Evolutionary conservation across 1,140 invertebrate genomes (phyloP), one percentile per base, ranked within the genome.

Genomic region (Hypothenemus hampei): DNA sequence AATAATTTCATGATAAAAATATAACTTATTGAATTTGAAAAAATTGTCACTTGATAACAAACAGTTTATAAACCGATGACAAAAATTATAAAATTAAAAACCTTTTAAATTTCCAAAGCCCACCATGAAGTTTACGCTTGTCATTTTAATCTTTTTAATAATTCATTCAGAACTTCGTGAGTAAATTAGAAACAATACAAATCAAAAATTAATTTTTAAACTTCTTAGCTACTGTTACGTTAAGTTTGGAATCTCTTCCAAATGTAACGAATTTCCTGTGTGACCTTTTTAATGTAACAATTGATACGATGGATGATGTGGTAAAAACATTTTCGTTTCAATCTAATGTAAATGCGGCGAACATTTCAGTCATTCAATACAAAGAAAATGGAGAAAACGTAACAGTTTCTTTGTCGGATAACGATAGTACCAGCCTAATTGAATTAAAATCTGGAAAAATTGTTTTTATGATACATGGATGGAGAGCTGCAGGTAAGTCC

Each of bases 401-500:
- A 10, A 7, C 7, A 37, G 7, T 15, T 37, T 7, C 8, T 11
- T 15, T 37, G 6, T 37, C 35, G 7, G 35, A 37, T 15, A n/a
- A 10, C 35, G 7, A 16, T 11, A 37, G 35, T 6, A 6, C 35
- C 35, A 37, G 16, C 16, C 16, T 7, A 37, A 10, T 16, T 56
- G 5, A 23, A 56, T 20, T 16, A 8, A 5, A 8, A 37, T n/a
- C n/a, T 26, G 20, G 23, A 48, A 41, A 41, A 48, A 58, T 56
- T 26, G 58, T 59, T 7, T 20, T 59, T 37, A 41, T 61, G 18
- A 59, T 56, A 15, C 59, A 61, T 39, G 59, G 59, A 44, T 61
- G 40, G 44, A 29, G 18, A 19, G 21, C 39, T 3, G 24, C 39
- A 46, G 45, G 49, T 29, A 50, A 53, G 19, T 13, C 11, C 6